Conservation (phyloP, 2,113 vertebrate species). For the Nerophis ophidion region DNA sequence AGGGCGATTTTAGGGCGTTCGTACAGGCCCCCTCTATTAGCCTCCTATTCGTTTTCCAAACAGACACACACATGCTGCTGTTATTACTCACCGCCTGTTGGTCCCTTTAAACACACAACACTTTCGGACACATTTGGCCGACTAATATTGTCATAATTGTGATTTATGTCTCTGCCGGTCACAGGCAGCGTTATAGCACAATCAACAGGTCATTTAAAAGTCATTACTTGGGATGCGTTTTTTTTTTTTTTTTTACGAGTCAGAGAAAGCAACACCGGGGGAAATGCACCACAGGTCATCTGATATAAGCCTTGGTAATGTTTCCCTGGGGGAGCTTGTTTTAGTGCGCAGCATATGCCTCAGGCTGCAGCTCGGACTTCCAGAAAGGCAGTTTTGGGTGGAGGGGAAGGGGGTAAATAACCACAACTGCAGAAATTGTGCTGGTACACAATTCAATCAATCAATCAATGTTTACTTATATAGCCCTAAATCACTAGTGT, state of each 20-base stretch:
- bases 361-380: conserved; percentile 40
- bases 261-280: conserved; percentile 14
- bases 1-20: conserved; percentile 49
- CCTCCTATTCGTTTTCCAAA: conserved; percentile 44
- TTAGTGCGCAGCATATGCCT: conserved; percentile 35
- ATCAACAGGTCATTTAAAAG: conserved; percentile 63
- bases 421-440: conserved; percentile 23
- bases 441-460: not conserved
- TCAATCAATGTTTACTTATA: too few relatives aligned
- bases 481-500: not conserved
- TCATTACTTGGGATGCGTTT: conserved; percentile 33
- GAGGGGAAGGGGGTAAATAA: conserved; percentile 28
- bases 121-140: conserved; percentile 24
- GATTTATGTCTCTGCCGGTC: conserved; percentile 58
- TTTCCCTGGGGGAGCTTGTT: conserved; percentile 49
- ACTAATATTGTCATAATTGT: conserved; percentile 62
- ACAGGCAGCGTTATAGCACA: conserved; percentile 46
- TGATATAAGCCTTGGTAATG: conserved; percentile 56
- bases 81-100: conserved; percentile 41
- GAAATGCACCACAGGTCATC: conserved; percentile 47
- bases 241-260: conserved; percentile 12
- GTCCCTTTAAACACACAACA: conserved; percentile 48
- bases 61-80: conserved; percentile 51
- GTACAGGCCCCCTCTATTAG: conserved; percentile 59
- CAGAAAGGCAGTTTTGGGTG: not conserved